Evolutionary conservation across 2,888 invertebrate genomes (phyloP).

Genomic region (Leptarthrus brevirostris): DNA sequence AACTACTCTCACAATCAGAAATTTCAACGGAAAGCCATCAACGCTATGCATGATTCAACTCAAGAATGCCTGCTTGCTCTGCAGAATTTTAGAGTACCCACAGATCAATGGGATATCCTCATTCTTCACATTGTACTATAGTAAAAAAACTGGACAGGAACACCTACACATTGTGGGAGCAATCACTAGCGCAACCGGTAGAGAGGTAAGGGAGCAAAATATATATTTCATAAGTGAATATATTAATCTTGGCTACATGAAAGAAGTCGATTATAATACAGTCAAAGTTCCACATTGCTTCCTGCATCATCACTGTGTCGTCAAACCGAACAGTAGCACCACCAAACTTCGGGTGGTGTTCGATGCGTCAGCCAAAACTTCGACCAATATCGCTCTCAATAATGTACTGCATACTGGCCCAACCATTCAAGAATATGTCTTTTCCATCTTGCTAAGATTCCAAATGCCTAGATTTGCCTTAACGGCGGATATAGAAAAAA

Average conservation of each 20-base stretch:
- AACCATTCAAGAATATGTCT: not conserved
- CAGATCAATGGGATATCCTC: not conserved
- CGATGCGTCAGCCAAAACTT: not conserved
- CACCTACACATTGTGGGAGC: not conserved
- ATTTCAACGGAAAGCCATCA: not conserved
- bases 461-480: not conserved
- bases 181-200: not conserved
- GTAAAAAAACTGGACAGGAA: not conserved
- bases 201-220: not conserved
- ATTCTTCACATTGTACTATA: not conserved
- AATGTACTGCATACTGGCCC: not conserved
- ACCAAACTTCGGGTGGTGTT: not conserved
- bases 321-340: not conserved
- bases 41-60: not conserved
- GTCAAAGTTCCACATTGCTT: not conserved
- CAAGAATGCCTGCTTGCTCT: too few relatives aligned
- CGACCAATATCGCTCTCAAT: not conserved
- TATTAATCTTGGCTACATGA: not conserved
- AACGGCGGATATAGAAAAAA: conserved; percentile 1
- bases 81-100: not conserved
- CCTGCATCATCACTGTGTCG: not conserved
- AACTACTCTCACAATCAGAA: not conserved
- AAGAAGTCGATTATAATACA: not conserved
- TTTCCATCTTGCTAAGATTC: not conserved
- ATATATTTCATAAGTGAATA: not conserved